Base-by-base conservation (phyloP, 2,888 invertebrate genomes). In the Ochlodes sylvanus region DNA sequence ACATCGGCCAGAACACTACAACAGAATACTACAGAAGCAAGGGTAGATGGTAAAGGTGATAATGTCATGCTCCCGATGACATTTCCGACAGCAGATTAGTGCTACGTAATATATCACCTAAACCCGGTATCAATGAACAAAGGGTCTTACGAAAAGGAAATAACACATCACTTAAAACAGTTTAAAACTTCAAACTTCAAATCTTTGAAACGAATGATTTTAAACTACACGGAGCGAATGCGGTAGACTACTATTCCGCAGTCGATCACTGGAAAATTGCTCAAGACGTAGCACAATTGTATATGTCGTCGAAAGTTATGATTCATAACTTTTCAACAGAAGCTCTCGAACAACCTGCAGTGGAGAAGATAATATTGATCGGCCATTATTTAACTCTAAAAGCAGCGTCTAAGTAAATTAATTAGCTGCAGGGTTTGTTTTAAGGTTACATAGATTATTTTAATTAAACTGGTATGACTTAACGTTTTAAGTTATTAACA, bases 271-370 rank as follows among this genome's bases (percentile, higher is more conserved):
- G 67, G 58, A 67, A 70, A 70, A 71, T 68, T 70, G 70, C 67
- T 57, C 19, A 62, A 44, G 55, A 65, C 54, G 32, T 56, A 42
- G 63, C 57, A 55, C 61, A 44, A 60, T 54, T 50, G 42, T 38
- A 54, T 54, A 56, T 55, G 60, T 63, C 62, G 63, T 55, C 57
- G 75, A 75, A 79, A 75, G 77, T 80, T 78, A 66, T 78, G 79
- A 81, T 76, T 80, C 81, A 83, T 76, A 72, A 74, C 73, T 74
- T 70, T 69, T 50, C 50, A 50, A 70, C 70, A 74, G 61, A 58
- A 58, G 57, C 66, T 54, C 52, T 52, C 54, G 44, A 52, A 15
- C 41, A 60, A 67, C 60, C 66, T 61, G 66, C 66, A 67, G 60
- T 32, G 38, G 57, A 38, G 32, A 21, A 63, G 66, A 66, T 66